phyloP scores from a whole-genome alignment of 2,797 vertebrate species.

The Ctenopoma multispine region DNA sequence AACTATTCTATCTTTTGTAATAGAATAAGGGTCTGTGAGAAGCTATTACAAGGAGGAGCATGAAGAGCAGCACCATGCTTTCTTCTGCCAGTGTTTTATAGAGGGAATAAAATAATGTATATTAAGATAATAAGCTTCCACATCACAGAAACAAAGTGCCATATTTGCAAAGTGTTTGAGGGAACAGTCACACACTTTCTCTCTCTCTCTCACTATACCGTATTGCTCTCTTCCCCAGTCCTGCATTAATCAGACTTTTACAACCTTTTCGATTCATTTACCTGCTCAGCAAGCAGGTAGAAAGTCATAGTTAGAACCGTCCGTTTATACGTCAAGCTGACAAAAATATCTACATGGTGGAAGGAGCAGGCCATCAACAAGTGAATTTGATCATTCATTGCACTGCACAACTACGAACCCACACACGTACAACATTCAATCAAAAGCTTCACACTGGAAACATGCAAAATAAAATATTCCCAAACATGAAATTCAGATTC shows the following conservation, averaged over 20 bases:
- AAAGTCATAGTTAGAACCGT: constrained; percentile 20
- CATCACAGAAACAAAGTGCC: constrained; percentile 70
- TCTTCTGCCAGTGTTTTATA: constrained; percentile 77
- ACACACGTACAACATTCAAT: constrained; percentile 1
- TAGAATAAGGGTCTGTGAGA: constrained; percentile 75
- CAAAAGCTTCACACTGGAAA: constrained; percentile 21
- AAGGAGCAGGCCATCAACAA: constrained; percentile 30
- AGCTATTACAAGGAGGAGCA: constrained; percentile 75
- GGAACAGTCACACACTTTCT: too few relatives aligned
- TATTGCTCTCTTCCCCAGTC: constrained; percentile 38
- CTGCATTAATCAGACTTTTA: constrained; percentile 49
- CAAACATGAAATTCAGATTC: constrained; percentile 26
- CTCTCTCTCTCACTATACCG: constrained; percentile 31
- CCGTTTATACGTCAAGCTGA: constrained; percentile 37
- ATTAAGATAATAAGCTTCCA: constrained; percentile 79
- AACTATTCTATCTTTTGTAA: constrained; percentile 83
- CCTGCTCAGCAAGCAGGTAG: constrained; percentile 36
- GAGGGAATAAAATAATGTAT: constrained; percentile 73
- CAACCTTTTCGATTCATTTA: constrained; percentile 31
- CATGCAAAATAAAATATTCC: constrained; percentile 11
- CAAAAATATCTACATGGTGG: constrained; percentile 10
- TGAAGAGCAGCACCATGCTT: constrained; percentile 53
- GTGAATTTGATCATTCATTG: constrained; percentile 28
- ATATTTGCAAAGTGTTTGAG: constrained; percentile 74
- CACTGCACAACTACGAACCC: neutral